phyloP scores from a whole-genome alignment of 2,113 vertebrate genomes.

The Ancistrus triradiatus region DNA sequence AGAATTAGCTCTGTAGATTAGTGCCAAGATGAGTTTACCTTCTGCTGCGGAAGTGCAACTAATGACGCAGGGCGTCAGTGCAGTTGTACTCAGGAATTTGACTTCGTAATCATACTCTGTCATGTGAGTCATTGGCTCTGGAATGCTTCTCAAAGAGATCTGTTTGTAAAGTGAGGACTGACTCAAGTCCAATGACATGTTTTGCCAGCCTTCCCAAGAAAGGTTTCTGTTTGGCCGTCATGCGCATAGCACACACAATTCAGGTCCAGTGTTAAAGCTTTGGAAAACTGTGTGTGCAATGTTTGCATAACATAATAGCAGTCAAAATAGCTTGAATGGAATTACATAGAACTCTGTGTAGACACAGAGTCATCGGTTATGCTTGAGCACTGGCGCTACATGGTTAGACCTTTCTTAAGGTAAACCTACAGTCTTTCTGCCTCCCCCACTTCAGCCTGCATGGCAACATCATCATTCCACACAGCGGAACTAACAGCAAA shows the following conservation, averaged over 20 bases:
- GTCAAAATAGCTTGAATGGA: constrained; percentile 44
- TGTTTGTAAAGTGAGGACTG: constrained; percentile 10
- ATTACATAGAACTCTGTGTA: constrained; percentile 4
- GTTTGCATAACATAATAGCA: neutral
- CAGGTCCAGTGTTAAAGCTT: too few relatives aligned
- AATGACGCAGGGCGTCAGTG: constrained; percentile 10
- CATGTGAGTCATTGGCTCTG: constrained; percentile 13
- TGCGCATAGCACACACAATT: neutral
- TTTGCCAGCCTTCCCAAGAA: too few relatives aligned
- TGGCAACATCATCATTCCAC: neutral
- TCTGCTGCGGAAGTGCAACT: constrained; percentile 2
- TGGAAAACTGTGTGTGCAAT: too few relatives aligned
- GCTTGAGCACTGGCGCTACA: constrained; percentile 35
- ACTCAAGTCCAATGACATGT: neutral
- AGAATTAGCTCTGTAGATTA: constrained; percentile 37
- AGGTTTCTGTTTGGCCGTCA: neutral
- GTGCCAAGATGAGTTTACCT: constrained; percentile 17
- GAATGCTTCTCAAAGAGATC: constrained; percentile 4
- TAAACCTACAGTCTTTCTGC: constrained; percentile 50
- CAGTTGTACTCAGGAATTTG: constrained; percentile 3
- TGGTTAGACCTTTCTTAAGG: constrained; percentile 26
- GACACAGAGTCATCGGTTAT: constrained; percentile 40
- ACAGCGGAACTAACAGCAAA: constrained; percentile 1
- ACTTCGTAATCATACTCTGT: constrained; percentile 2
- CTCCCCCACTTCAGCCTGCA: constrained; percentile 39